These are phyloP conservation scores for Coregonus ussuriensis DNA, from an alignment of 2,797 vertebrate genomes.

Conservation along the genomic window DNA sequence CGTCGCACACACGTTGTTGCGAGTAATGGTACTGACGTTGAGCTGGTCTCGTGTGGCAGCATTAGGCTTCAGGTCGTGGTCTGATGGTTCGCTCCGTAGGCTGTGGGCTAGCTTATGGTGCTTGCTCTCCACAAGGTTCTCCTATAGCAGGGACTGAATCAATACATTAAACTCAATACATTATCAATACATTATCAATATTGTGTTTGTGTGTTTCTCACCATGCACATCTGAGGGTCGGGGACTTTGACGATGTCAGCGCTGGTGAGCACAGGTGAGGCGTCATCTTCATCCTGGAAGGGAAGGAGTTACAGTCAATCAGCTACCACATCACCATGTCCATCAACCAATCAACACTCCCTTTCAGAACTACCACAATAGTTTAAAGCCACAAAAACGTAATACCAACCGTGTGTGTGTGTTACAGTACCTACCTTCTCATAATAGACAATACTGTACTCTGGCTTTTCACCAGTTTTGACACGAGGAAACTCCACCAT, in stretches of 20 bases:
- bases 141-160: conserved; percentile 67
- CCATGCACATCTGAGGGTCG: conserved; percentile 98
- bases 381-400: not conserved
- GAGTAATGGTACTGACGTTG: conserved; percentile 80
- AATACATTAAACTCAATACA: not conserved
- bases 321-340: not conserved
- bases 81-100: conserved; percentile 94
- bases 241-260: conserved; percentile 97
- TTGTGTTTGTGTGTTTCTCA: conserved; percentile 63
- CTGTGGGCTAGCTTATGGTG: conserved; percentile 98
- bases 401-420: not conserved
- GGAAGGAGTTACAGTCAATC: conserved; percentile 3
- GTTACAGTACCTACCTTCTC: conserved; percentile 84
- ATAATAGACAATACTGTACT: conserved; percentile 96
- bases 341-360: not conserved
- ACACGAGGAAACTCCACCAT: conserved; percentile 99
- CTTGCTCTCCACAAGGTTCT: conserved; percentile 98
- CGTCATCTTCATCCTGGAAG: conserved; percentile 90
- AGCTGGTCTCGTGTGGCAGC: conserved; percentile 95
- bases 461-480: conserved; percentile 87
- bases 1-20: no score
- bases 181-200: not conserved
- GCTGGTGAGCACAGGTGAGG: conserved; percentile 84
- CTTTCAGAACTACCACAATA: not conserved
- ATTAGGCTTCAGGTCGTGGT: conserved; percentile 97